Evolutionary conservation across 2,888 invertebrate genomes (phyloP).

Genomic region (Pollenia angustigena): DNA sequence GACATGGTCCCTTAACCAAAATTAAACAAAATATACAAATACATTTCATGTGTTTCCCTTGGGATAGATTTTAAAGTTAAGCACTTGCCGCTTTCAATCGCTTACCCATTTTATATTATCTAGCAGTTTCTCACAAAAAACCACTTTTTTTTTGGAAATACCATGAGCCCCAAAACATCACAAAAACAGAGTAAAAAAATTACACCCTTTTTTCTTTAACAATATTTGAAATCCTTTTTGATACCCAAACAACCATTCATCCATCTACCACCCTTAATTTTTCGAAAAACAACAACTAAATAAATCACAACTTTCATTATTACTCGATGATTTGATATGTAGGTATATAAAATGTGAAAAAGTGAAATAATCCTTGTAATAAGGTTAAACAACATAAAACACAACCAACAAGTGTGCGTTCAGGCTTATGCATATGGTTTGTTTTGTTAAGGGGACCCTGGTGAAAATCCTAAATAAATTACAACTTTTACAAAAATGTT

Average conservation of each 20-base stretch:
- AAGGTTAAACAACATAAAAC: conserved; percentile 61
- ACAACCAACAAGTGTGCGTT: conserved; percentile 60
- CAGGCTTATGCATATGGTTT: conserved; percentile 36
- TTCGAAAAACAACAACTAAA: conserved; percentile 18
- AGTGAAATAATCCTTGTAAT: conserved; percentile 69
- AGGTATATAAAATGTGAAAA: conserved; percentile 53
- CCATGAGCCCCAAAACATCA: conserved; percentile 42
- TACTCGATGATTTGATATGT: conserved; percentile 66
- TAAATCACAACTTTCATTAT: conserved; percentile 67
- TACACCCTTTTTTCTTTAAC: conserved; percentile 38
- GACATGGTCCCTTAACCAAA: too few relatives aligned
- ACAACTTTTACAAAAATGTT: not conserved
- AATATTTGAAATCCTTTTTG: conserved; percentile 3
- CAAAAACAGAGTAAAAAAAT: not conserved
- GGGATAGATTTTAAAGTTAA: conserved; percentile 50
- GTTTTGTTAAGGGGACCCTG: not conserved
- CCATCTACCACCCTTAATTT: not conserved
- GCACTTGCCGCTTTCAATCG: conserved; percentile 61
- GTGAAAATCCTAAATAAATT: conserved; percentile 18
- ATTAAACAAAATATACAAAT: not conserved
- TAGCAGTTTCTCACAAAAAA: conserved; percentile 33
- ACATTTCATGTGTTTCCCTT: not conserved
- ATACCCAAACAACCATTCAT: not conserved
- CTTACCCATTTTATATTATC: conserved; percentile 41
- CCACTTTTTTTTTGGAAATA: conserved; percentile 59